Conservation (phyloP, 2,113 vertebrate species). For the Eretmochelys imbricata region DNA sequence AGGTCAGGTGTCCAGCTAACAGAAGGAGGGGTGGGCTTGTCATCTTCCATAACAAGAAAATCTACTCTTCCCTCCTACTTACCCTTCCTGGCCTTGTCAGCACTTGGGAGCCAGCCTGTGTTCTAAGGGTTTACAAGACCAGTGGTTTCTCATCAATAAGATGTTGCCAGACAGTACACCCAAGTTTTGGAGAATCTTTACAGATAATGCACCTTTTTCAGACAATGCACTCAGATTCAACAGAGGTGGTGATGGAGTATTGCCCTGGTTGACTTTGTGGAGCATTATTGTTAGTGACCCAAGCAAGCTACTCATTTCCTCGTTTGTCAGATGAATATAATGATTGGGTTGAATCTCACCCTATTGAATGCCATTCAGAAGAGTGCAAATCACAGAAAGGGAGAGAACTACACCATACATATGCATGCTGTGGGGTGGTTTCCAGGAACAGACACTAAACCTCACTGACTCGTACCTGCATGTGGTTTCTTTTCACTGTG, state of each 20-base stretch:
- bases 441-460: not conserved
- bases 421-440: not conserved
- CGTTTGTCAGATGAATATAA: conserved; percentile 12
- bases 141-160: not conserved
- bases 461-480: not conserved
- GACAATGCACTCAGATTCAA: conserved; percentile 4
- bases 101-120: not conserved
- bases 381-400: not conserved
- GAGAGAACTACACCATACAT: not conserved
- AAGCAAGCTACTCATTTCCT: not conserved
- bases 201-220: not conserved
- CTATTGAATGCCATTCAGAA: not conserved
- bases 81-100: not conserved
- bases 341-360: not conserved
- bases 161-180: not conserved
- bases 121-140: not conserved
- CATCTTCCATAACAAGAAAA: not conserved
- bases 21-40: not conserved
- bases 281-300: not conserved
- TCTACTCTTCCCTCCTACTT: not conserved
- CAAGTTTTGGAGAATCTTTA: not conserved
- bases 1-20: not conserved
- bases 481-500: not conserved
- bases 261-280: conserved; percentile 7
- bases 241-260: not conserved